Evolutionary conservation across 2,113 vertebrate genomes (phyloP), one percentile per base, ranked within the genome.

Genomic region (Synodontis membranacea): DNA sequence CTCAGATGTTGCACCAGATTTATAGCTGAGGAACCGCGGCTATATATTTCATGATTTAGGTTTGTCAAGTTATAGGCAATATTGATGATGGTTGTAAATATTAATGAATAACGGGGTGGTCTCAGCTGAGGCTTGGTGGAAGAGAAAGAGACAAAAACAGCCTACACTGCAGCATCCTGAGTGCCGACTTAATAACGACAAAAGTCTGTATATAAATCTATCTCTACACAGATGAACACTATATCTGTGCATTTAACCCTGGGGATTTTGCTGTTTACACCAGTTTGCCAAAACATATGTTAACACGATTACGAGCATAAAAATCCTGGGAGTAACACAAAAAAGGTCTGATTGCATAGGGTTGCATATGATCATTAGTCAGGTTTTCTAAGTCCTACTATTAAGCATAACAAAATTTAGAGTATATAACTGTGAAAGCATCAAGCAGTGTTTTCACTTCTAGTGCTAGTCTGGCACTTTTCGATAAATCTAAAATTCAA

Each of bases 401-500:
- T 34, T 34, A 79, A 39, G 76, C 37, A 37, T 56, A 56, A 39
- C 9, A 54, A 56, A 56, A 80, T 37, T 11, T n/a, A 42, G 8
- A 56, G 83, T 44, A 84, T 37, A 21, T 37, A 84, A 44, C 39
- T 23, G 34, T 46, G 14, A 39, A 28, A 50, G 19, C 48, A 79
- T 80, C 10, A 58, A 58, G 78, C 19, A 39, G 21, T 80, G 58
- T 80, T 80, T 79, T 54, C 19, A 54, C 17, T 79, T 52, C 4
- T 56, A 80, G 19, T 58, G 78, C 52, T 28, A 48, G 80, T 28
- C 80, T 46, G 37, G 50, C 28, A 75, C 52, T 75, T 84, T 74
- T 44, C 42, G 70, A 83, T 62, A 79, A 83, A 89, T 89, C 28
- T 80, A 83, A 82, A 86, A 89, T 83, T 86, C 80, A 86, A 75